Evolutionary conservation across 2,797 vertebrate species (phyloP).

Genomic region (Hipposideros larvatus): DNA sequence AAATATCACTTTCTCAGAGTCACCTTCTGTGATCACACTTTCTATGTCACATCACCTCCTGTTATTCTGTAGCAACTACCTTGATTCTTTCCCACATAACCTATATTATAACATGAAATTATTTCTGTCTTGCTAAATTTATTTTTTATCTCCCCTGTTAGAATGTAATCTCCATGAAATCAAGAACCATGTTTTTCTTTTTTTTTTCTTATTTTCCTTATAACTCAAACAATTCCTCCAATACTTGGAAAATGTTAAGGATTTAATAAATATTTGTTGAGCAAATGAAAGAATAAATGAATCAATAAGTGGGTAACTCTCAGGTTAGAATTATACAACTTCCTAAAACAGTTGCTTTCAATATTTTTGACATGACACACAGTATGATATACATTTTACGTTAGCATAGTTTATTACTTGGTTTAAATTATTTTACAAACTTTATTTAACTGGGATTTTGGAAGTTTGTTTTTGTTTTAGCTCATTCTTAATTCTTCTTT

Average conservation of each 20-base stretch:
- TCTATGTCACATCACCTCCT: background rate
- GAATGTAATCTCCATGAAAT: constrained; percentile 9
- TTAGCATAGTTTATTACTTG: background rate
- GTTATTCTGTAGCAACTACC: background rate
- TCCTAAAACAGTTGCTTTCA: background rate
- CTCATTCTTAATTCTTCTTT: background rate
- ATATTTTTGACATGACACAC: background rate
- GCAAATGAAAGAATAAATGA: constrained; percentile 22
- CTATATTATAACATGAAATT: background rate
- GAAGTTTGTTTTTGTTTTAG: background rate
- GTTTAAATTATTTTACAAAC: constrained; percentile 17
- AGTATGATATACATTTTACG: background rate
- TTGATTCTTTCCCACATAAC: background rate
- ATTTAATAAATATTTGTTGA: background rate
- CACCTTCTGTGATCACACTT: background rate
- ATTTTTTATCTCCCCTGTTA: background rate
- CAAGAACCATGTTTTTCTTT: background rate
- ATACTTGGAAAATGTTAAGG: background rate
- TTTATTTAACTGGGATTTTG: background rate
- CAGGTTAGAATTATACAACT: background rate
- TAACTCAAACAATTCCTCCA: background rate
- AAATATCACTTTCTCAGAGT: constrained; percentile 15
- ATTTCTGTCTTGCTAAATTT: background rate
- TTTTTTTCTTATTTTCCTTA: background rate
- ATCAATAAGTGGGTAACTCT: background rate